Percentiles rank a stretch among this genome's conserved stretches.
Evolutionary conservation across 2,888 invertebrate genomes (phyloP).

Genomic region (Ophioninae sp.): DNA sequence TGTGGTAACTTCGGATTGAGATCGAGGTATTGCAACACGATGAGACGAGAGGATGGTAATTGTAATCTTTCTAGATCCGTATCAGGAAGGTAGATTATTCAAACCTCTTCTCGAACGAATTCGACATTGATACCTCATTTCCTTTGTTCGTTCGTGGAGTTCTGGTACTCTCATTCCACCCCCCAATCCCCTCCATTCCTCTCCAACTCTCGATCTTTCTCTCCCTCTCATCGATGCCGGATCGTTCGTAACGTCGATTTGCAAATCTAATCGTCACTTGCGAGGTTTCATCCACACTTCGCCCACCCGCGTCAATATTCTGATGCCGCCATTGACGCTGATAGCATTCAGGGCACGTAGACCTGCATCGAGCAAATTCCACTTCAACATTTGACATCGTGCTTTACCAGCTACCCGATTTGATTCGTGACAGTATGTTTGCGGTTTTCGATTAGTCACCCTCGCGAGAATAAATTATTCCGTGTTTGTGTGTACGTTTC

Average conservation of each 20-base stretch:
- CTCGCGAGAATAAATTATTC: slow-evolving; percentile 43
- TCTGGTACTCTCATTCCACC: background rate
- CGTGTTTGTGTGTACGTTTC: slow-evolving; percentile 4
- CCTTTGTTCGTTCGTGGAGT: slow-evolving; percentile 10
- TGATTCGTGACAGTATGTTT: slow-evolving; percentile 9
- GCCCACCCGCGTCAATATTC: slow-evolving; percentile 25
- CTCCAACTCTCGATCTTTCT: background rate
- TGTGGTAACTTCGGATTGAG: no score
- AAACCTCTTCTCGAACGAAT: background rate
- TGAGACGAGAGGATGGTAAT: background rate
- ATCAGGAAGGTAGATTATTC: background rate
- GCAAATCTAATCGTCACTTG: slow-evolving; percentile 56
- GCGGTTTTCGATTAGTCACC: slow-evolving; percentile 32
- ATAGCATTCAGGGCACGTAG: slow-evolving; percentile 37
- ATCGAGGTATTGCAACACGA: no score
- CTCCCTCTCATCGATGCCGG: background rate
- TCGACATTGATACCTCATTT: slow-evolving; percentile 1
- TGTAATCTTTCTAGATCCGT: background rate
- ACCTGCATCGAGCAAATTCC: slow-evolving; percentile 50
- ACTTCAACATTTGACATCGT: slow-evolving; percentile 57
- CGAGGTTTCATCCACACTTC: slow-evolving; percentile 9
- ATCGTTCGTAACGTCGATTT: slow-evolving; percentile 45
- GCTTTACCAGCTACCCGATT: slow-evolving; percentile 41
- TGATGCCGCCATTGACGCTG: slow-evolving; percentile 35
- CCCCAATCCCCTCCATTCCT: no score